Base-by-base conservation (phyloP, 2,797 vertebrate genomes). In the Pantherophis vulpinus region DNA sequence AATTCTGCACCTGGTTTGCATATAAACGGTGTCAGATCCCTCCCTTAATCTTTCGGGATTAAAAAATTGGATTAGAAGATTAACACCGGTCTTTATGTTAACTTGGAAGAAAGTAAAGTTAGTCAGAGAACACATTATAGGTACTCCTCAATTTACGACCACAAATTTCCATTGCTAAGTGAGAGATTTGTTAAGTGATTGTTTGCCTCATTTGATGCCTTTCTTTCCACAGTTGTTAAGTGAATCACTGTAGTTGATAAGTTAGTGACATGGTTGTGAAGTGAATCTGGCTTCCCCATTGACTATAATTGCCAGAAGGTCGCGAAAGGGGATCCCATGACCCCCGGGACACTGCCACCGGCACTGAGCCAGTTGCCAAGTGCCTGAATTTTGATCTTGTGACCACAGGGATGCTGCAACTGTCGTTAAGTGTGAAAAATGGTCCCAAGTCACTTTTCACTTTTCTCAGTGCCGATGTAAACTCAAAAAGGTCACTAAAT, bases 341-440 rank as follows among this genome's bases (percentile, higher is more conserved):
- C 27, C 10, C 3, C 27, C 4, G 3, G 11, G 61, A 63, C 4
- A 5, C 11, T 66, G 11, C 27, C 1, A 14, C 12, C 0, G 2
- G n/a, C 63, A n/a, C 27, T 2, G 12, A 66, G 29, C 5, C 63
- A n/a, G 12, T 29, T n/a, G 29, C 63, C 63, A 66, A 29, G 9
- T 1, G 1, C 3, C 60, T 25, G 25, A 27, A 63, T 66, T 66
- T 66, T n/a, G 29, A 66, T n/a, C 63, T 2, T 1, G 4, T 14
- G 29, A 66, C 29, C 29, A n/a, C 0, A 1, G 4, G 12, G 29
- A n/a, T 0, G 4, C 63, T n/a, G 63, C 12, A 29, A 63, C 27
- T 0, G 61, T 29, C 27, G 11, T 61, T 60, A 63, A 63, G 12
- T n/a, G 63, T n/a, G 4, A 66, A 66, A n/a, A n/a, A 5, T 1